Evolutionary conservation across 23 tunicate genomes (phyloP).

Genomic region (Ciona savignyi): DNA sequence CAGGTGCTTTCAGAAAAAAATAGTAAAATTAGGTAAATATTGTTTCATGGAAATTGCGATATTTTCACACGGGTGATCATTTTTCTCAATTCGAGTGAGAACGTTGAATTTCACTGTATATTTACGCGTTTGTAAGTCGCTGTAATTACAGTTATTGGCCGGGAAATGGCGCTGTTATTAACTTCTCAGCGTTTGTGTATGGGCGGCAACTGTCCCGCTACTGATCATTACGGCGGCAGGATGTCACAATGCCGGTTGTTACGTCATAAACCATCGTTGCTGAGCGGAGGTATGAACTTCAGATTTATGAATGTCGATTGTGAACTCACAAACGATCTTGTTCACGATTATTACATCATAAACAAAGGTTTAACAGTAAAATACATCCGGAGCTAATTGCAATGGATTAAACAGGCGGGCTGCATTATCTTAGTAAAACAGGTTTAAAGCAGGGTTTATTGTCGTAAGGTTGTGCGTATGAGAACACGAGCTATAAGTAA

Average conservation of each 20-base stretch:
- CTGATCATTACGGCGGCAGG: background rate
- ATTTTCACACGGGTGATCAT: too few relatives aligned
- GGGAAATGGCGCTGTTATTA: background rate
- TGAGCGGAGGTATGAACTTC: background rate
- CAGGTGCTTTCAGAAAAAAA: too few relatives aligned
- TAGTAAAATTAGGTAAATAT: too few relatives aligned
- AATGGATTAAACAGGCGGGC: too few relatives aligned
- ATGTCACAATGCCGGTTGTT: background rate
- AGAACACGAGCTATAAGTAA: too few relatives aligned
- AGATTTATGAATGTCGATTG: background rate
- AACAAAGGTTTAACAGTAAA: background rate
- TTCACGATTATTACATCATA: background rate
- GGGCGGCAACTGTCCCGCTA: background rate
- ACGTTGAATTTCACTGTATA: too few relatives aligned
- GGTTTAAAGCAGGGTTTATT: too few relatives aligned
- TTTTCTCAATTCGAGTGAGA: too few relatives aligned
- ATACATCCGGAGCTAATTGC: background rate
- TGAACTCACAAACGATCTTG: conserved; percentile 1
- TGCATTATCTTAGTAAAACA: too few relatives aligned
- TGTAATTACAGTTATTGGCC: background rate
- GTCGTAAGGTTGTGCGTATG: too few relatives aligned
- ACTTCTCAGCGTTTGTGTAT: background rate
- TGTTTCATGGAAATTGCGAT: too few relatives aligned
- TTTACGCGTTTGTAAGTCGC: background rate
- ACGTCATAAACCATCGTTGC: background rate